These are phyloP conservation scores for Idaea aversata DNA, from an alignment of 2,888 invertebrate species.

Conservation along the genomic window DNA sequence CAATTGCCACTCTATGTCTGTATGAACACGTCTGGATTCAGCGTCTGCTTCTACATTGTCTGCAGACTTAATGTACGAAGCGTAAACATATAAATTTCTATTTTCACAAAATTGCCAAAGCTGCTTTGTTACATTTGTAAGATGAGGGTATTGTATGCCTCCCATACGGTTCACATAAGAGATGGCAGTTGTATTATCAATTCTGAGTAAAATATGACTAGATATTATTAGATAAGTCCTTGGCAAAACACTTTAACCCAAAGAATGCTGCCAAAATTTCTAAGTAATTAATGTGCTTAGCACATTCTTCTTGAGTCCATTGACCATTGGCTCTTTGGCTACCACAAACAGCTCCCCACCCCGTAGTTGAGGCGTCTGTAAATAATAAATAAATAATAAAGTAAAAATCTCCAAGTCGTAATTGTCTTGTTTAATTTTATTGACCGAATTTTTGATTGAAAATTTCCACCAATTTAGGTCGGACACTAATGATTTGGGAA, in stretches of 20 bases:
- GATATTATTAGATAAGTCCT: too few relatives aligned
- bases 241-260: slow-evolving; percentile 6
- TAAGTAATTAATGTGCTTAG: slow-evolving; percentile 11
- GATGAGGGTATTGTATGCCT: slow-evolving; percentile 16
- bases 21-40: background rate
- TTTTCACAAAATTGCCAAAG: slow-evolving; percentile 19
- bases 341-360: slow-evolving; percentile 8
- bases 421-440: slow-evolving; percentile 6
- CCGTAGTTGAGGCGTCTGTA: background rate
- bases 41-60: background rate
- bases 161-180: slow-evolving; percentile 26
- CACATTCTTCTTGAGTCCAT: background rate
- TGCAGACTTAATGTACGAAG: background rate
- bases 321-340: background rate
- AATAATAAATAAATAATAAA: too few relatives aligned
- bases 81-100: background rate
- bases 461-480: slow-evolving; percentile 20
- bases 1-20: slow-evolving; percentile 15
- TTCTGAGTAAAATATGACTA: slow-evolving; percentile 11
- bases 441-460: too few relatives aligned
- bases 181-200: slow-evolving; percentile 23
- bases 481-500: background rate
- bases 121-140: slow-evolving; percentile 4
- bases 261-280: slow-evolving; percentile 9
- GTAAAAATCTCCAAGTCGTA: background rate